Evolutionary conservation across 1,140 invertebrate genomes (phyloP), one percentile per base, ranked within the genome.

Genomic region (Pseudomyrmex dendroicus): DNA sequence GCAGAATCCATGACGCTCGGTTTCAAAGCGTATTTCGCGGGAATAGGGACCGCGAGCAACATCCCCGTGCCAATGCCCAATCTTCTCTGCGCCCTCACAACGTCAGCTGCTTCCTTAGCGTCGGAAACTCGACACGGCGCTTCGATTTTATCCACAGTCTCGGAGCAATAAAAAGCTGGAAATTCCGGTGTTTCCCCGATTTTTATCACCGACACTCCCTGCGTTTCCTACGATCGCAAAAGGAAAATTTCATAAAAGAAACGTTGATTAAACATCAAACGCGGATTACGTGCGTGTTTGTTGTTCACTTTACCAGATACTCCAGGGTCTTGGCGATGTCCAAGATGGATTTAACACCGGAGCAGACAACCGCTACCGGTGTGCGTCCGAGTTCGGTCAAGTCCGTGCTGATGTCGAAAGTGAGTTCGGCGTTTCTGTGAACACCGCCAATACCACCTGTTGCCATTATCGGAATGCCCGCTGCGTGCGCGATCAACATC

Each of bases 291-390:
- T n/a, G 12, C 20, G 8, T 13, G 22, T 64, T 17, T 50, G 20
- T 52, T 10, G 20, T 48, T 2, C 67, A 91, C 90, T 95, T 95
- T 95, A 97, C 98, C 95, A 99, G 94, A 92, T 97, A 99, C 93
- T 99, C 99, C 46, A 99, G 94, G 1, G 99, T 99, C 90, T 97
- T 97, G 1, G 96, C 96, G 90, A 99, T 98, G 92, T 99, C 99
- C 46, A 99, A 95, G 89, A 99, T 99, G 52, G 98, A 99, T 95
- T 99, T 99, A 54, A 99, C 96, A 15, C 99, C 99, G 89, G 98
- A 98, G 84, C 98, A 99, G 1, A 99, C 96, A 12, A 99, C 98
- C 76, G 97, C 96, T 1, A 99, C 96, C 8, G 97, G 96, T 82
- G 97, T 99, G 67, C 96, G 95, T 7, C 98, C 97, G 25, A 99